A percentile compares a stretch with the other conserved stretches of the same genome.
phyloP scores from a whole-genome alignment of 1,140 invertebrate genomes.

The Dreissena rostriformis region DNA sequence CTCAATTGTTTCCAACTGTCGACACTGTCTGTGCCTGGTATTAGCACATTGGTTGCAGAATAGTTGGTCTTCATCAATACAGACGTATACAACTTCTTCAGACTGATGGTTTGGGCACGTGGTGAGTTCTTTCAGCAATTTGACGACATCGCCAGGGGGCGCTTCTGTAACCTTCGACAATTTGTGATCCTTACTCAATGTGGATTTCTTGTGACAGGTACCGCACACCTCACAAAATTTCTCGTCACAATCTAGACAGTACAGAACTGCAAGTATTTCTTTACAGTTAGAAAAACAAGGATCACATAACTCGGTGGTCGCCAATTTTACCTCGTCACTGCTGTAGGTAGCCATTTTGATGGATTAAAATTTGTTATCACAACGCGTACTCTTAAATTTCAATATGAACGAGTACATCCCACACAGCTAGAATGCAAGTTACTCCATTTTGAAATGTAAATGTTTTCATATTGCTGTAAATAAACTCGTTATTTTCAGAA shows the following conservation, averaged over 20 bases:
- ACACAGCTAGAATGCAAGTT: too few species aligned
- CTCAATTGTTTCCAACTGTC: slow-evolving; percentile 1
- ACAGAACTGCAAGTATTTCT: not conserved
- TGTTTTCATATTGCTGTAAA: too few species aligned
- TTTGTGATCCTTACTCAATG: not conserved
- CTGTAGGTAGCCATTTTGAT: too few species aligned
- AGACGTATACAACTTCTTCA: not conserved
- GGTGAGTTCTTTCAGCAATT: not conserved
- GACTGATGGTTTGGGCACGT: slow-evolving; percentile 1
- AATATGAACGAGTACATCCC: too few species aligned
- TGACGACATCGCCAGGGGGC: not conserved
- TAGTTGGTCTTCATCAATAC: not conserved
- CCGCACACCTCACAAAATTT: not conserved
- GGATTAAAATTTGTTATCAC: too few species aligned
- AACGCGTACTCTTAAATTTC: too few species aligned
- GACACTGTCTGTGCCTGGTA: not conserved
- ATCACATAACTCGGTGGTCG: not conserved
- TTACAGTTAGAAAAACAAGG: not conserved
- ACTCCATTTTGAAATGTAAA: too few species aligned
- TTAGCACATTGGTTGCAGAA: not conserved
- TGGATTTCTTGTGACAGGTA: not conserved
- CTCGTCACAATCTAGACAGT: not conserved
- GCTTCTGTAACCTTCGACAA: not conserved
- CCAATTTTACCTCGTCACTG: too few species aligned
- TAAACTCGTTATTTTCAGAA: too few species aligned